Base-by-base conservation (phyloP, 2,888 invertebrate species). In the Eumacrocentrus americanus region DNA sequence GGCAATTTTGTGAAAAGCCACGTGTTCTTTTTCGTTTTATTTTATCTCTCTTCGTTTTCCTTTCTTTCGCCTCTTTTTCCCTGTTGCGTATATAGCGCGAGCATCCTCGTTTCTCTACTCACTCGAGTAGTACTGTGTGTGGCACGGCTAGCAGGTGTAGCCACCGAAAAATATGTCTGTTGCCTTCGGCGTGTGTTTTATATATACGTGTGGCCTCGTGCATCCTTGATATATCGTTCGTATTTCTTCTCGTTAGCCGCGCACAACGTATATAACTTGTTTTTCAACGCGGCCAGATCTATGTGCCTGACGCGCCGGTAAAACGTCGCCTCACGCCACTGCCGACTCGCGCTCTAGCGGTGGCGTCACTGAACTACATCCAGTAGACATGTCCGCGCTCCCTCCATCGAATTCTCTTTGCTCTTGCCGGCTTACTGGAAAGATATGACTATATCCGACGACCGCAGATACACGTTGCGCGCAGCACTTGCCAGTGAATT, bases 201-300 rank as follows among this genome's bases (percentile, higher is more conserved):
- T 46, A 46, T 37, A 37, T 12, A 20, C 29, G n/a, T n/a, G 35
- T 25, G 34, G 20, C 18, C 29, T 29, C 18, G 34, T 42, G n/a
- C n/a, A 34, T 12, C 52, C 14, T 46, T 55, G 29, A 55, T 38
- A 55, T 46, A 55, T 55, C 46, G 46, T 37, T 46, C 20, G 40
- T 46, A 55, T 55, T 55, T 46, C 55, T 46, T 55, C 55, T 55
- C 46, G 55, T 55, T 55, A 55, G 55, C 35, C 29, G 35, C 46
- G 14, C 55, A 35, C n/a, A n/a, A n/a, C n/a, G 20, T 20, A 44
- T 35, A 46, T 46, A 55, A 44, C 46, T 55, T 14, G 46, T 55
- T 20, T 46, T 55, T 54, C 54, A 44, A 44, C 46, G 22, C 46
- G 23, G 37, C n/a, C 35, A 55, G 55, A 46, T 55, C 44, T 46